These are phyloP conservation scores for Lagorchestes hirsutus DNA, from an alignment of 2,797 vertebrate genomes.

Conservation along the genomic window DNA sequence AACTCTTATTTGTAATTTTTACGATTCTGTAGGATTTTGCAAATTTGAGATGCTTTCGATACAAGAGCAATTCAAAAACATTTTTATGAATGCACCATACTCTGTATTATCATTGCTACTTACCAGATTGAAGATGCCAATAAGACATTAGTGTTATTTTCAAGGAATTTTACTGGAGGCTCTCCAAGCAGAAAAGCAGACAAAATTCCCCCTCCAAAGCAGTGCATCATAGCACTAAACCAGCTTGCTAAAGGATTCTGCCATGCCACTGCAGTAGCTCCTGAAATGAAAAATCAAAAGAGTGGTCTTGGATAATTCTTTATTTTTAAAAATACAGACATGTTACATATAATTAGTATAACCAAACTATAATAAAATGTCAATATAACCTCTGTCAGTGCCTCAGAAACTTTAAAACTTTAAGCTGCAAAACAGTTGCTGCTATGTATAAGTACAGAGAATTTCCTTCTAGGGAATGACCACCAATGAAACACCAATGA, in stretches of 20 bases:
- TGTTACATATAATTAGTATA: neutral
- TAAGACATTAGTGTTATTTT: conserved; percentile 91
- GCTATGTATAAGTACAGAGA: no score
- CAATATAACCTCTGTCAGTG: no score
- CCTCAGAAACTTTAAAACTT: no score
- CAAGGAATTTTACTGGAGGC: conserved; percentile 91
- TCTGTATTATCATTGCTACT: conserved; percentile 72
- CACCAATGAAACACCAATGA: no score
- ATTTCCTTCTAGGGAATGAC: no score
- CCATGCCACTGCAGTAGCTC: conserved; percentile 89
- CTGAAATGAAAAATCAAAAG: conserved; percentile 84
- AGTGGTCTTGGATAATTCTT: neutral
- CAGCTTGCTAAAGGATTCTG: conserved; percentile 95
- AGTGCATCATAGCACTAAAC: conserved; percentile 98
- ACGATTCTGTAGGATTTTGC: neutral
- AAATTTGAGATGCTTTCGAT: conserved; percentile 24
- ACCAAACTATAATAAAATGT: neutral
- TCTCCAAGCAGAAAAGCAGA: conserved; percentile 94
- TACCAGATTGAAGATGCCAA: conserved; percentile 95
- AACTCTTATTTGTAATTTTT: neutral
- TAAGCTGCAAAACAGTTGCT: no score
- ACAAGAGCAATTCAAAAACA: neutral
- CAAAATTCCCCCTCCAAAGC: conserved; percentile 95
- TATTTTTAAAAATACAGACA: conserved; percentile 1
- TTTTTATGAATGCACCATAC: conserved; percentile 43